Conservation (phyloP, 1,140 invertebrate species). For the Sminthurinus signatus region DNA sequence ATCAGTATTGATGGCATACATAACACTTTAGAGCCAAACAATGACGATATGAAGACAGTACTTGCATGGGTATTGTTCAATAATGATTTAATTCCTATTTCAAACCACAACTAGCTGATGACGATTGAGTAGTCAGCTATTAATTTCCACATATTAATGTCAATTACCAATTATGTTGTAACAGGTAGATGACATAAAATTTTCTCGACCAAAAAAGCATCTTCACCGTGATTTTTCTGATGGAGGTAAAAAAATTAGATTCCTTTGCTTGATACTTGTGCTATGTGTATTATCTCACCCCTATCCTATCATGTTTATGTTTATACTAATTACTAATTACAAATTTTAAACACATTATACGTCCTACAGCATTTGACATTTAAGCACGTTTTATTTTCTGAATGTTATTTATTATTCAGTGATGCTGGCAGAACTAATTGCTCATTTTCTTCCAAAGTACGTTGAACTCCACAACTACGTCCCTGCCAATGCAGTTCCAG, state of each 20-base stretch:
- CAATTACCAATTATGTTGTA: too few relatives aligned
- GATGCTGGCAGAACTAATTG: slow-evolving; percentile 29
- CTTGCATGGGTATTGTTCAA: neutral
- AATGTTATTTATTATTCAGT: slow-evolving; percentile 17
- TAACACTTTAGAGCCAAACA: neutral
- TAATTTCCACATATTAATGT: too few relatives aligned
- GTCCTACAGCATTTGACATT: neutral
- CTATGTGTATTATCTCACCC: neutral
- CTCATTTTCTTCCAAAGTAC: slow-evolving; percentile 22
- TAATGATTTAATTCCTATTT: too few relatives aligned
- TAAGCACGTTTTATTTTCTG: too few relatives aligned
- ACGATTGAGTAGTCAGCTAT: too few relatives aligned
- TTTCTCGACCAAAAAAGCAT: slow-evolving; percentile 1
- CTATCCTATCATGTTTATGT: neutral
- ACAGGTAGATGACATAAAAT: neutral
- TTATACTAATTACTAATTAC: neutral
- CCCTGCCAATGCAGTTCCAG: slow-evolving; percentile 3
- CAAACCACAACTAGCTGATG: too few relatives aligned
- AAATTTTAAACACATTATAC: neutral
- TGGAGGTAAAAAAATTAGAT: neutral
- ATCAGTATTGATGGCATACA: slow-evolving; percentile 4
- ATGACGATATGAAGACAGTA: slow-evolving; percentile 4
- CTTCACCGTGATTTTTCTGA: slow-evolving; percentile 7
- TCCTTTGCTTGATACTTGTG: neutral
- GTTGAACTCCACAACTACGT: slow-evolving; percentile 30